Evolutionary conservation across 2,113 vertebrate genomes (phyloP).

Genomic region (Falco punctatus): DNA sequence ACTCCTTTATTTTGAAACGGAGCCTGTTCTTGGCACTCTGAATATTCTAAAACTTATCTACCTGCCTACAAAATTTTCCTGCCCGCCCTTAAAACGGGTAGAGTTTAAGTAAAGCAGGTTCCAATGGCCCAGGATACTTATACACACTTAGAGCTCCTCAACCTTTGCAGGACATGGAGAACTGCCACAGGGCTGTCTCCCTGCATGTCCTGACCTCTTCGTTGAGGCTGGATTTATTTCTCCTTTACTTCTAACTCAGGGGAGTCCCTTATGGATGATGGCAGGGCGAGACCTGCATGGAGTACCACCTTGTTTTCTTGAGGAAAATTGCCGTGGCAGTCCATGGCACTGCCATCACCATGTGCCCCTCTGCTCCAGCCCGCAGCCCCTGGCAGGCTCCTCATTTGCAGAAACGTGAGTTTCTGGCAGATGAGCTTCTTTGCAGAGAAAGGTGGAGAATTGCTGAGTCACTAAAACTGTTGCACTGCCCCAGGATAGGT

Average conservation of each 20-base stretch:
- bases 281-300: background rate
- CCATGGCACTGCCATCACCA: background rate
- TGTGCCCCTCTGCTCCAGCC: background rate
- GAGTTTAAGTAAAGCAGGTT: background rate
- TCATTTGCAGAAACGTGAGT: fast-evolving
- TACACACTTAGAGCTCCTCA: background rate
- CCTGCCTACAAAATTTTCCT: background rate
- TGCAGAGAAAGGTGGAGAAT: fast-evolving
- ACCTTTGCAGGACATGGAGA: background rate
- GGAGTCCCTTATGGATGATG: background rate
- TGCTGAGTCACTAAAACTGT: background rate
- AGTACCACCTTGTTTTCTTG: background rate
- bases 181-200: background rate
- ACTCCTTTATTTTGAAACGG: background rate
- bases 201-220: background rate
- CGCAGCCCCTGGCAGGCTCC: background rate
- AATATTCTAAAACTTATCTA: background rate
- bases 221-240: background rate
- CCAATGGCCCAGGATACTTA: background rate
- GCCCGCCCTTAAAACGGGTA: background rate
- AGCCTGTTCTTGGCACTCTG: background rate
- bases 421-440: background rate
- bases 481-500: fast-evolving
- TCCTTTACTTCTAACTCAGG: background rate
- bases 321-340: background rate